Evolutionary conservation across 2,888 invertebrate genomes (phyloP).

Genomic region (Saturnia pavonia): DNA sequence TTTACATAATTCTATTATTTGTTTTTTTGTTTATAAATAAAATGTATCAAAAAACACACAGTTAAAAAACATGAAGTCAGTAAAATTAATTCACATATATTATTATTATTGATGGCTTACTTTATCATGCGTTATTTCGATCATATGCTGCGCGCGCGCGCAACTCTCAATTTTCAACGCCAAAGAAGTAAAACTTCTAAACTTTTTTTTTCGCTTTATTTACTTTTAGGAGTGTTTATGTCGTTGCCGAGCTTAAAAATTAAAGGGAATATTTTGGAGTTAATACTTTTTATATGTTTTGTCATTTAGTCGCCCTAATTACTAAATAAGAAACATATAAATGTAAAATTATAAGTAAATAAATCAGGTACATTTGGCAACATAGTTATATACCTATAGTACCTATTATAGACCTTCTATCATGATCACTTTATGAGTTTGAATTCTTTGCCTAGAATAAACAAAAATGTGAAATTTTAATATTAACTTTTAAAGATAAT

Average conservation of each 20-base stretch:
- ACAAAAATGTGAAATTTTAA: not conserved
- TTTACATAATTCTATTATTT: no score
- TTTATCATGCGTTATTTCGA: no score
- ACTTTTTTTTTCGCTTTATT: not conserved
- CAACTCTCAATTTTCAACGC: no score
- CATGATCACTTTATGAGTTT: not conserved
- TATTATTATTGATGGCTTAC: no score
- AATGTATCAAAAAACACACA: no score
- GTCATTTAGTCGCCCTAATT: slow-evolving; percentile 81
- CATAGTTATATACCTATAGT: slow-evolving; percentile 15
- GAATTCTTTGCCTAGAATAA: not conserved
- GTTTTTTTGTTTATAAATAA: no score
- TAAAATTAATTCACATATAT: no score
- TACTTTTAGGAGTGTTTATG: slow-evolving; percentile 38
- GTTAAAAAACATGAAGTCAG: no score
- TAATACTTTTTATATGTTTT: slow-evolving; percentile 74
- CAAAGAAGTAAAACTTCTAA: no score
- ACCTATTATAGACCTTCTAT: no score
- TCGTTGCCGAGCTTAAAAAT: slow-evolving; percentile 45
- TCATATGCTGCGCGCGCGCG: no score
- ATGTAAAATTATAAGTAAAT: slow-evolving; percentile 37
- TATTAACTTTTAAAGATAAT: not conserved
- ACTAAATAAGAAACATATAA: slow-evolving; percentile 80
- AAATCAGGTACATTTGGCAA: slow-evolving; percentile 37
- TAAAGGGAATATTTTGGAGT: slow-evolving; percentile 71